Evolutionary conservation across 2,888 invertebrate species (phyloP).

Genomic region (Machimus rusticus): DNA sequence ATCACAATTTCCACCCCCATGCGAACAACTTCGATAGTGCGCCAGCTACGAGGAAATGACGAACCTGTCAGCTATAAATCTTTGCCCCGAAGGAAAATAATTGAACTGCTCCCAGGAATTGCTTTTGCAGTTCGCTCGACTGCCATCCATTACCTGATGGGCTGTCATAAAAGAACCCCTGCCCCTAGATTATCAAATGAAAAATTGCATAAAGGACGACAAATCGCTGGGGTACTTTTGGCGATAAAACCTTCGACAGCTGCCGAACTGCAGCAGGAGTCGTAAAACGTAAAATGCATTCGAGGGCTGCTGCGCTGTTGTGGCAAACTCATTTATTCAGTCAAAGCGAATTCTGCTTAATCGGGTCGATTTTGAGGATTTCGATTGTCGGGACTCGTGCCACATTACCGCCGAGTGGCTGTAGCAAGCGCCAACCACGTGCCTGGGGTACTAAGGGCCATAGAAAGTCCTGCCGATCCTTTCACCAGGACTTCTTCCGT

Average conservation of each 20-base stretch:
- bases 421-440: slow-evolving; percentile 26
- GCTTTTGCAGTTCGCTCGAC: background rate
- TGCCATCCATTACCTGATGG: slow-evolving; percentile 31
- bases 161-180: slow-evolving; percentile 15
- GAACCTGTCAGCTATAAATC: slow-evolving; percentile 20
- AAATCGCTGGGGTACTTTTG: background rate
- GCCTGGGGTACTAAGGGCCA: slow-evolving; percentile 1
- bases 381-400: background rate
- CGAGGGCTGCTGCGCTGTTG: background rate
- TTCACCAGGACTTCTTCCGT: background rate
- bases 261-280: slow-evolving; percentile 22
- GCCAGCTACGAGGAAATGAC: background rate
- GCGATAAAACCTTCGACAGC: slow-evolving; percentile 40
- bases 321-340: slow-evolving; percentile 22
- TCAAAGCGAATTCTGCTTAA: background rate
- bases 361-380: background rate
- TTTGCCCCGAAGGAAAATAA: slow-evolving; percentile 1
- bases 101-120: background rate
- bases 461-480: background rate
- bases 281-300: background rate
- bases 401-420: background rate
- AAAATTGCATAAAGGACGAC: slow-evolving; percentile 31
- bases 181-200: background rate
- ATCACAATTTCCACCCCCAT: background rate
- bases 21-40: background rate